These are phyloP conservation scores for Chymomyza costata DNA, from an alignment of 1,140 invertebrate species.

Conservation along the genomic window DNA sequence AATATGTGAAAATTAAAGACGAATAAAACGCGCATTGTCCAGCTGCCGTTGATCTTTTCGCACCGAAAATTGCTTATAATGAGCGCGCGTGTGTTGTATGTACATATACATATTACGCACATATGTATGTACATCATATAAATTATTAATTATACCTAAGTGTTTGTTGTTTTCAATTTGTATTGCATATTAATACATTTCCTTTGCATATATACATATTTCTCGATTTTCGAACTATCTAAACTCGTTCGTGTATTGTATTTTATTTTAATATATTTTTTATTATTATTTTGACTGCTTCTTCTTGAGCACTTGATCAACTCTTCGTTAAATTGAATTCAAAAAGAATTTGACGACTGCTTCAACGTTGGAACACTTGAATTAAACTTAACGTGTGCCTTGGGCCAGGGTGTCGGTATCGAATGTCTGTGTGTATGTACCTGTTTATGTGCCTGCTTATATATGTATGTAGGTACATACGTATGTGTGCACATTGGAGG, in stretches of 20 bases:
- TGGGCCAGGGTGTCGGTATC: neutral
- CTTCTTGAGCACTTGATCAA: constrained; percentile 45
- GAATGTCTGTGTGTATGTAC: neutral
- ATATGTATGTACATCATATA: constrained; percentile 4
- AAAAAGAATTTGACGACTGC: constrained; percentile 57
- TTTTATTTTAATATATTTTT: too few relatives aligned
- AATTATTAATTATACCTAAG: too few relatives aligned
- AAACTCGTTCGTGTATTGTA: neutral
- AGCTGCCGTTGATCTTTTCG: constrained; percentile 61
- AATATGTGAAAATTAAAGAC: constrained; percentile 39
- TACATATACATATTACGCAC: too few relatives aligned
- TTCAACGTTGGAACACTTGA: constrained; percentile 29
- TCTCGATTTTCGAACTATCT: neutral
- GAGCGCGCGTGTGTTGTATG: too few relatives aligned
- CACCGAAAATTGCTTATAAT: constrained; percentile 63
- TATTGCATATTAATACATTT: neutral
- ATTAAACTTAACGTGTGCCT: constrained; percentile 10
- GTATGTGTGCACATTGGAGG: constrained; percentile 4
- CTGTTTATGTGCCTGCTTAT: neutral
- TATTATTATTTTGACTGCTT: too few relatives aligned
- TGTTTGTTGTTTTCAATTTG: neutral
- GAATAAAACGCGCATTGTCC: constrained; percentile 31
- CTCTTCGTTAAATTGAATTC: constrained; percentile 63
- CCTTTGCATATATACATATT: neutral
- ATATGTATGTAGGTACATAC: too few relatives aligned